Percentiles rank a stretch among this genome's conserved stretches.
Conservation (phyloP, 2,888 invertebrate genomes). For the Heliconius sara region DNA sequence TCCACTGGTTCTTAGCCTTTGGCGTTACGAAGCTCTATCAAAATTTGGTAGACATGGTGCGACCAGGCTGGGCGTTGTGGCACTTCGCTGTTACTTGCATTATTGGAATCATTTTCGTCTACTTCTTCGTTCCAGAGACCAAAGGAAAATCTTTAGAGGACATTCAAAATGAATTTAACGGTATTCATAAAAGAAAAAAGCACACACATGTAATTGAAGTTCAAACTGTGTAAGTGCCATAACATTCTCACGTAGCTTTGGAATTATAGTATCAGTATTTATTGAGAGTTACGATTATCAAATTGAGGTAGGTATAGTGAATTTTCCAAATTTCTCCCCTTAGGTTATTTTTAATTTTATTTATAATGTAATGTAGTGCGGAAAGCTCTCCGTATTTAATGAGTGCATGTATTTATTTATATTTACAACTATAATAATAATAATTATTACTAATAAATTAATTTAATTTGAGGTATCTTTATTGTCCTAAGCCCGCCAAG, state of each 20-base stretch:
- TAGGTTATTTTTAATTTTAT: conserved; percentile 23
- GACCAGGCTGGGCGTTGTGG: conserved; percentile 86
- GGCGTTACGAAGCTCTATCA: conserved; percentile 86
- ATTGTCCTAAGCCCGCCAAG: conserved; percentile 14
- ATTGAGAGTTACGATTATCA: conserved; percentile 24
- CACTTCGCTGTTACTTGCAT: conserved; percentile 86
- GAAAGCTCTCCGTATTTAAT: conserved; percentile 17
- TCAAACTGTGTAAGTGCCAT: conserved; percentile 64
- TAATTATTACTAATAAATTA: conserved; percentile 28
- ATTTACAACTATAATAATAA: conserved; percentile 18
- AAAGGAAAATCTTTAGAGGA: conserved; percentile 83
- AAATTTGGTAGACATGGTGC: conserved; percentile 81
- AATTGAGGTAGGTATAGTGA: conserved; percentile 2
- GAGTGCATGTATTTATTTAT: conserved; percentile 41
- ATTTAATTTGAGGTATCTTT: conserved; percentile 23
- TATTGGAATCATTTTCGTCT: conserved; percentile 85
- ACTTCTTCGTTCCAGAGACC: conserved; percentile 88
- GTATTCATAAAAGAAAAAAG: conserved; percentile 70
- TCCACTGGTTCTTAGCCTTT: conserved; percentile 89
- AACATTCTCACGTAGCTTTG: conserved; percentile 17
- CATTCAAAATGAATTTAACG: conserved; percentile 82
- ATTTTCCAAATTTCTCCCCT: conserved; percentile 18
- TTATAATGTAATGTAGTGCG: conserved; percentile 20
- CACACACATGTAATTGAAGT: conserved; percentile 79
- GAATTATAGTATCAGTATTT: conserved; percentile 42